Evolutionary conservation across 2,888 invertebrate species (phyloP), one percentile per base, ranked within the genome.

Genomic region (Allophyes oxyacanthae): DNA sequence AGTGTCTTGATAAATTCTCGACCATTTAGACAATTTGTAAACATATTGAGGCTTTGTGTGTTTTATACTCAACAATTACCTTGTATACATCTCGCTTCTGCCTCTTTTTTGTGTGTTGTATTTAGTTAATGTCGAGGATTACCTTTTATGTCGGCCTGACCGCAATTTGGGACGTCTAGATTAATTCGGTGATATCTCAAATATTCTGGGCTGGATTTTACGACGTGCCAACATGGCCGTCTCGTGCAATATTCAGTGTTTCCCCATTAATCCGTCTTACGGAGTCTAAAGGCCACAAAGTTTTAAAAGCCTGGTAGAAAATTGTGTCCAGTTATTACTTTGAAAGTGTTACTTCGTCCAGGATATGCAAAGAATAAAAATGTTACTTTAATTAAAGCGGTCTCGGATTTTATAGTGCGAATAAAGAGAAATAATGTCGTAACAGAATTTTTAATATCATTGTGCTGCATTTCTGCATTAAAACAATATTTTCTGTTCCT

Each of bases 41-140:
- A 68, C 73, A 69, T 61, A 72, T 72, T 69, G 49, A 48, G 54
- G 58, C 44, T 38, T 56, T 52, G 57, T 62, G 37, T 63, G 56
- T 44, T 64, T 65, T 63, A 55, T 69, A 55, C 52, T 48, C 54
- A 56, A 56, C 69, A 69, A 73, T 73, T 72, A 73, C 60, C 53
- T 72, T 25, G 13, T 44, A 48, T 55, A 11, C 14, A 40, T 67
- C 53, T 58, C 41, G 43, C 25, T 26, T 37, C 20, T 55, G 54
- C 44, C 56, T 48, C 7, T 41, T 33, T 42, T 13, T 20, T 42
- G 37, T 75, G 63, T 60, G 32, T 45, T 33, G 36, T 20, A 34
- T 36, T 50, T 53, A 32, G 8, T 36, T 44, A 11, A 42, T 8
- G 13, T 52, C 37, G 44, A 11, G 6, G 41, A 26, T 58, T 55